Evolutionary conservation across 2,888 invertebrate species (phyloP), one percentile per base, ranked within the genome.

Genomic region (Deilephila elpenor): DNA sequence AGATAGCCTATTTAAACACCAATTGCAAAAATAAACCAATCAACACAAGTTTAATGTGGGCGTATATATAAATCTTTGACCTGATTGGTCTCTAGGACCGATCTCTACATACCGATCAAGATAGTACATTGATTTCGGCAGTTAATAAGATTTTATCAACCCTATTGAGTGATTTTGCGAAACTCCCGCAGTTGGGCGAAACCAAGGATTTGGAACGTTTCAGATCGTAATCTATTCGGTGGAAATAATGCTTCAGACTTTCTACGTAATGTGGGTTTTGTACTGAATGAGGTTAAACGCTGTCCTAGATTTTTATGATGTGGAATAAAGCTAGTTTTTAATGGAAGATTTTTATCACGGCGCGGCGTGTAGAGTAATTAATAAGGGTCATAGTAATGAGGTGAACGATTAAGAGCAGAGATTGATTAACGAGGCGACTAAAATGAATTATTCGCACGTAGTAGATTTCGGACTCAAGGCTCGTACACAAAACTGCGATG

Each of bases 131-230:
- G 20, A 20, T 4, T 8, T 59, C 8, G 20, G 25, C 8, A 29
- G 6, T 11, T 34, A 6, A 29, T 5, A 19, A 29, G 6, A 14
- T 6, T 1, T 25, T 51, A 25, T 25, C 67, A 67, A 67, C 51
- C 67, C 51, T 67, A 64, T 60, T 8, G 25, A 60, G 25, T 7
- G n/a, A 44, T 51, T 67, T 67, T 67, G 67, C 25, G 51, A 67
- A 67, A 51, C 64, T 64, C 20, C 51, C 44, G 25, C 51, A 51
- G 51, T 25, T 17, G 17, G 67, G 17, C 44, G 44, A 44, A 34
- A 34, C 51, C 67, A 67, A 67, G 67, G 51, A 67, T 51, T 51
- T n/a, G 0, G 62, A 11, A 32, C 0, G n/a, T 44, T 11, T 20
- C 44, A 67, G 67, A 67, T 67, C 51, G 25, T 20, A 44, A 67